phyloP scores from a whole-genome alignment of 2,797 vertebrate genomes.

The Microcaecilia unicolor region DNA sequence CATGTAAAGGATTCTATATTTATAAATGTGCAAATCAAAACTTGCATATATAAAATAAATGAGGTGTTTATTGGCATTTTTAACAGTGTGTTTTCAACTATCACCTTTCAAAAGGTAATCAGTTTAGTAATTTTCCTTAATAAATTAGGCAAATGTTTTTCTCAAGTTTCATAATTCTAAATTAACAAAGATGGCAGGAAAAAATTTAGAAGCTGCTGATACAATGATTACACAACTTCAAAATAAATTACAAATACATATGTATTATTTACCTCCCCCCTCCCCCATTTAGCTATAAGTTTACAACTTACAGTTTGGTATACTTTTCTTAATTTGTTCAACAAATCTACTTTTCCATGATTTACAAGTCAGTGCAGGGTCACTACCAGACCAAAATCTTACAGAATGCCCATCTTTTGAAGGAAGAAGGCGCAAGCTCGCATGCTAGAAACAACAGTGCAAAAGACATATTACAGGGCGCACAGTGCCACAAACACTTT shows the following conservation, averaged over 20 bases:
- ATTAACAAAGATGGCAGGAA: conserved; percentile 26
- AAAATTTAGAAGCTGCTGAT: conserved; percentile 32
- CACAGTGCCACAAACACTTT: no score
- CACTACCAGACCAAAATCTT: conserved; percentile 22
- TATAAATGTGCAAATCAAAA: conserved; percentile 71
- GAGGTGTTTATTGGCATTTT: conserved; percentile 56
- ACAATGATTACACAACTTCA: conserved; percentile 38
- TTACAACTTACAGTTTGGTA: conserved; percentile 10
- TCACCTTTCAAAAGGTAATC: conserved; percentile 44
- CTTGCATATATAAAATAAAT: conserved; percentile 51
- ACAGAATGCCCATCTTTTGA: conserved; percentile 18
- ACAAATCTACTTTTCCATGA: not conserved
- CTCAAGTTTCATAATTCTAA: conserved; percentile 37
- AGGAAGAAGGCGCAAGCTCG: conserved; percentile 8
- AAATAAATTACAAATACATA: conserved; percentile 37
- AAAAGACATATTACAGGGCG: no score
- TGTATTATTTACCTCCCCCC: no score
- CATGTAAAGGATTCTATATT: conserved; percentile 40
- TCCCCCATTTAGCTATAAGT: conserved; percentile 33
- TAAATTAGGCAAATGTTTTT: conserved; percentile 50
- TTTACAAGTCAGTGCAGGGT: not conserved
- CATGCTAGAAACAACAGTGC: no score
- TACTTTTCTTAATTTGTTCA: no score
- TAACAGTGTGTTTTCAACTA: conserved; percentile 47
- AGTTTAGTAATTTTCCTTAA: conserved; percentile 34